Evolutionary conservation across 2,888 invertebrate species (phyloP).

Genomic region (Penaeus monodon): DNA sequence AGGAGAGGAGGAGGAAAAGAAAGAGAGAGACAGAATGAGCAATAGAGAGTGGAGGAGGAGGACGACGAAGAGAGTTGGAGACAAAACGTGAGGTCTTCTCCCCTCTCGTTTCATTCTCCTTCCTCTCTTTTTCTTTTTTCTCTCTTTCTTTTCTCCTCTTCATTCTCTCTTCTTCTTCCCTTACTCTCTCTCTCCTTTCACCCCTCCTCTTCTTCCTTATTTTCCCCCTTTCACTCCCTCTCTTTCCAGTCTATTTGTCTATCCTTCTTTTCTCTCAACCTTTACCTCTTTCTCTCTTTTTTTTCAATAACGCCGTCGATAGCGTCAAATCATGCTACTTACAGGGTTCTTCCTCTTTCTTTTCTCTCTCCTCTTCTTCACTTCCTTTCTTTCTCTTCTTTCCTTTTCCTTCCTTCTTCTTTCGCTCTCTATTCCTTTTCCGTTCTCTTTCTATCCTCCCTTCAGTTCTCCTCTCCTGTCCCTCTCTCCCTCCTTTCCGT

Average conservation of each 20-base stretch:
- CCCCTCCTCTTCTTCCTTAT: background rate
- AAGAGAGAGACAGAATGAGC: too few relatives aligned
- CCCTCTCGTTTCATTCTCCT: background rate
- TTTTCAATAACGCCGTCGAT: too few relatives aligned
- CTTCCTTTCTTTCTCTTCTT: background rate
- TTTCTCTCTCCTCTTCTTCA: too few relatives aligned
- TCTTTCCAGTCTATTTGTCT: background rate
- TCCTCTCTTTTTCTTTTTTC: background rate
- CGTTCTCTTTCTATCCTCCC: background rate
- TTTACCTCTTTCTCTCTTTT: slow-evolving; percentile 2
- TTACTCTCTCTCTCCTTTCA: background rate
- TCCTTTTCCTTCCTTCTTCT: background rate
- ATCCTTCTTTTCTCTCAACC: background rate
- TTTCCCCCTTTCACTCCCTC: too few relatives aligned
- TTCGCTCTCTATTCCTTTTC: too few relatives aligned
- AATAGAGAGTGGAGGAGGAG: too few relatives aligned
- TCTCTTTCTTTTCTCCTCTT: background rate
- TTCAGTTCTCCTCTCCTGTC: background rate
- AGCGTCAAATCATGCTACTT: too few relatives aligned
- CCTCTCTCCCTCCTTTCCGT: background rate
- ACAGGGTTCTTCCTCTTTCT: too few relatives aligned
- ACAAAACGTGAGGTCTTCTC: too few relatives aligned
- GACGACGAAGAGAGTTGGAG: too few relatives aligned
- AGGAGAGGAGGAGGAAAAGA: too few relatives aligned
- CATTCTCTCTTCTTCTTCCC: background rate